Evolutionary conservation across 2,888 invertebrate genomes (phyloP), one percentile per base, ranked within the genome.

Genomic region (Nemotelus pantherinus): DNA sequence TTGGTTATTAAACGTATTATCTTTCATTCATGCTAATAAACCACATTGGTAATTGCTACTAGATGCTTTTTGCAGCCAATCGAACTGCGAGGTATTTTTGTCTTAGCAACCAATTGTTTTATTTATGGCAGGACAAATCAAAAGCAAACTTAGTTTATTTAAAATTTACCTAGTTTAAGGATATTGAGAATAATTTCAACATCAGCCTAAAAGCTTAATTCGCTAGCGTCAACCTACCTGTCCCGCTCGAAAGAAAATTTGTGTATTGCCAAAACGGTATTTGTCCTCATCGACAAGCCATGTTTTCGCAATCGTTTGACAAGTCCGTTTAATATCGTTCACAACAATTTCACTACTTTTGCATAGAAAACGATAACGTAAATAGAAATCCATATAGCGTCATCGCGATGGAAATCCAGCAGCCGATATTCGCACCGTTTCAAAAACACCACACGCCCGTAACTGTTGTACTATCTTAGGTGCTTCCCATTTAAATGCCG

Each of bases 211-310:
- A 25, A 25, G 25, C 25, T 25, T 25, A 25, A 25, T 25, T 25
- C 25, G 25, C 25, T 25, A 25, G 25, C 25, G 25, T 80, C 25
- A 70, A 50, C 53, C 75, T 79, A 89, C 89, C 89, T 99, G 99
- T 0, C 99, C 99, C 39, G 99, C 98, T 43, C 99, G 91, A 88
- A 99, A 99, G 87, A 99, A 98, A 81, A 99, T 97, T 88, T 99
- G 99, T 0, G 96, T 95, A 83, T 96, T 96, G n/a, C 99, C 99
- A 84, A 98, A 97, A 83, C 98, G 95, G 86, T 94, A 99, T 85
- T 96, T 96, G 83, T 98, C 97, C 0, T 92, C 91, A 82, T 95
- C 94, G 85, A 93, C 90, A 64, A 97, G 93, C 83, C 95, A 92
- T 81, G 92, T 91, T 2, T 89, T 87, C 10, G 99, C 88, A 82